Evolutionary conservation across 2,888 invertebrate species (phyloP), one percentile per base, ranked within the genome.

Genomic region (Laothoe populi): DNA sequence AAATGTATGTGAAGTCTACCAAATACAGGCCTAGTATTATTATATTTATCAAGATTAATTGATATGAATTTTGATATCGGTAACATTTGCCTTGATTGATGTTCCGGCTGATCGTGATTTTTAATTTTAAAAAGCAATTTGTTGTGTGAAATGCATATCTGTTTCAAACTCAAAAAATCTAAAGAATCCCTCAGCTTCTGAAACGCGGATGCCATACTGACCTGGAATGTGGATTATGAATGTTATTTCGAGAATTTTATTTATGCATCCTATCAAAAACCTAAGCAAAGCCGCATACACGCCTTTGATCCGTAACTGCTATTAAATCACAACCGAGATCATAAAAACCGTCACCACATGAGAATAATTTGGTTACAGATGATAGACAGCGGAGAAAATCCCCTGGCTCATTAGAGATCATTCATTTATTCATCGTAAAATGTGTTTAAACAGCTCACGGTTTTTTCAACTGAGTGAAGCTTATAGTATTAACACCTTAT

Each of bases 291-390:
- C 53, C 24, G 13, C 11, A 46, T n/a, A 19, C 11, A 4, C 53
- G 35, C 35, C 53, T 53, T 53, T 53, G 53, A 53, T 53, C 53
- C 35, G 19, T 44, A 53, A 16, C 19, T 24, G 1, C 16, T 19
- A 4, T 31, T 53, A 53, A 35, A 53, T 53, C 53, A 53, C 11
- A 35, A 19, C 38, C 38, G 13, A 16, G 1, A 10, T 35, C 53
- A 53, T 53, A 53, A 53, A 53, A 53, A 53, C 31, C 19, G 35
- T 53, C 53, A 53, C 35, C 53, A 53, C 35, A 16, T 53, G 53
- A 53, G 16, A 19, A 53, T 35, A 31, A 53, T 53, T 53, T 35
- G 35, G 31, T 53, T 10, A 31, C 49, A 53, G 31, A 53, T 53
- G 49, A 53, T 49, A 24, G 31, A 4, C 26, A n/a, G 10, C 10